phyloP scores from a whole-genome alignment of 2,113 vertebrate species.

The Oxyura jamaicensis region DNA sequence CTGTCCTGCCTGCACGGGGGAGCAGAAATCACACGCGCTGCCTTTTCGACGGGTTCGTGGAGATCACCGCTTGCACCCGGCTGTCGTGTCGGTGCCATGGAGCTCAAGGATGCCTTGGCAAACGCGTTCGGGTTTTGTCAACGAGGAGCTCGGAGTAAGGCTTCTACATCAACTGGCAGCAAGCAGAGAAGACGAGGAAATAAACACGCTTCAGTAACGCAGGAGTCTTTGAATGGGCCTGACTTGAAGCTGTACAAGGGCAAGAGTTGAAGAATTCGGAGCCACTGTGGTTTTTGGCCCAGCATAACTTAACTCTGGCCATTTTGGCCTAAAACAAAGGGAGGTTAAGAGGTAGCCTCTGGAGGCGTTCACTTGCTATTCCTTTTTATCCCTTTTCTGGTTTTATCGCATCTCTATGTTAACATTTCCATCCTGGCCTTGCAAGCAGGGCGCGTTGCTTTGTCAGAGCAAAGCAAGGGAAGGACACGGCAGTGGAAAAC shows the following conservation, averaged over 20 bases:
- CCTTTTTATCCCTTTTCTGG: not conserved
- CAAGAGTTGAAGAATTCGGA: not conserved
- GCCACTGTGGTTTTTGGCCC: not conserved
- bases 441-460: not conserved
- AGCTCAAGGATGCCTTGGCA: not conserved
- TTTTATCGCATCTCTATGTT: not conserved
- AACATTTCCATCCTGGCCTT: not conserved
- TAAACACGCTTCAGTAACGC: accelerated
- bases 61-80: not conserved
- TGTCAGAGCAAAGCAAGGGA: not conserved
- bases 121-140: not conserved
- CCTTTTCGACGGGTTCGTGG: not conserved
- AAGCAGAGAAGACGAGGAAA: not conserved
- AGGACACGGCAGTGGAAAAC: not conserved
- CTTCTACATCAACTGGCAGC: not conserved
- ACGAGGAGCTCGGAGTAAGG: not conserved
- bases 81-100: not conserved
- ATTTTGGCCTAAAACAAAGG: not conserved
- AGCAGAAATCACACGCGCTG: accelerated
- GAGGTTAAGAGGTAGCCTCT: not conserved
- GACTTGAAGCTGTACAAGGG: not conserved
- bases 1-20: not conserved
- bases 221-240: not conserved
- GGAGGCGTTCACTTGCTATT: not conserved
- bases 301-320: not conserved